Conservation (phyloP, 2,888 invertebrate genomes). For the Noctua janthina region DNA sequence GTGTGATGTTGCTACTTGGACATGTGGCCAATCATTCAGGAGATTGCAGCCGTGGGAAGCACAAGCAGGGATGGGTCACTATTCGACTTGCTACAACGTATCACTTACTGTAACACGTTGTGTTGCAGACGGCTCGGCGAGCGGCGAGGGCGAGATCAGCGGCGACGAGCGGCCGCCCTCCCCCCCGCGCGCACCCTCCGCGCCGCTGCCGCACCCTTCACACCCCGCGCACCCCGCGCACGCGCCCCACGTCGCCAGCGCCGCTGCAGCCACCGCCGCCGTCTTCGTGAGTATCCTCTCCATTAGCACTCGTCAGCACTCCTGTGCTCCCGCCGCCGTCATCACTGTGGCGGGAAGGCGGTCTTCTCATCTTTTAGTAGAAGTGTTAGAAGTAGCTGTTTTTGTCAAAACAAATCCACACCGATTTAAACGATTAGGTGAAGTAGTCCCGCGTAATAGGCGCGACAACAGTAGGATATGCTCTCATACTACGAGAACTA, state of each 20-base stretch:
- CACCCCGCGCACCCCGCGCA: constrained; percentile 69
- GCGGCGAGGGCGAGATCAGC: constrained; percentile 85
- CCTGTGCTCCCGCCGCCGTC: neutral
- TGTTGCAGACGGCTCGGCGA: constrained; percentile 84
- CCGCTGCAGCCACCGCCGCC: constrained; percentile 75
- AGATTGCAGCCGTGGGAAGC: neutral
- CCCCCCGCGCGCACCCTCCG: constrained; percentile 80
- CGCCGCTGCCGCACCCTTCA: constrained; percentile 77
- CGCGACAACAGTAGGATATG: too few relatives aligned
- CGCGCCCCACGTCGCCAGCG: constrained; percentile 66
- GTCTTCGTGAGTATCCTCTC: constrained; percentile 75
- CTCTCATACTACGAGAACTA: too few relatives aligned
- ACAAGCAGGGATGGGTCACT: neutral
- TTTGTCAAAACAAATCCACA: too few relatives aligned
- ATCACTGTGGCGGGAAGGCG: neutral
- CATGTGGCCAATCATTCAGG: too few relatives aligned
- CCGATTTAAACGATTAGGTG: too few relatives aligned
- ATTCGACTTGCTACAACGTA: neutral
- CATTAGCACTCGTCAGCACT: neutral
- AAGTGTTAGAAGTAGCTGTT: too few relatives aligned
- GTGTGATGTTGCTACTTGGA: too few relatives aligned
- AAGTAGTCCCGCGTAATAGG: too few relatives aligned
- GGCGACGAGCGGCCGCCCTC: constrained; percentile 84
- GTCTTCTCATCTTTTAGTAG: too few relatives aligned
- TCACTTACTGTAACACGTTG: neutral